A percentile compares a stretch with the other conserved stretches of the same genome.
Conservation (phyloP, 2,113 vertebrate genomes). For the Chloropsis hardwickii region DNA sequence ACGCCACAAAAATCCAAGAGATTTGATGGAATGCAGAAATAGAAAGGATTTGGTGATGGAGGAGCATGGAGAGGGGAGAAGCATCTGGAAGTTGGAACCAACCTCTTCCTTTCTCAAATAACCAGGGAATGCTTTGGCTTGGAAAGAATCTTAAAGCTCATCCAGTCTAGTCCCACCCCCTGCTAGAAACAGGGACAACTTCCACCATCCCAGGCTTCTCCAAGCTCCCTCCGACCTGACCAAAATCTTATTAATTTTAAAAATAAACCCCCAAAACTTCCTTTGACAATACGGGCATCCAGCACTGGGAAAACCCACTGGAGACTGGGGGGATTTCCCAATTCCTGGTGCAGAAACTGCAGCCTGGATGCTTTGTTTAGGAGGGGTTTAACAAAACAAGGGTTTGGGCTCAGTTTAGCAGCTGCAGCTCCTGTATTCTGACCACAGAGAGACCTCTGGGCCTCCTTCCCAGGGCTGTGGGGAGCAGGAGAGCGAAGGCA, state of each 20-base stretch:
- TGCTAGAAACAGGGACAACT: not conserved
- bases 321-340: not conserved
- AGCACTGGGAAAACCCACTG: rapidly evolving
- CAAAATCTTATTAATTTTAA: not conserved
- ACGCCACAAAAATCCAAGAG: rapidly evolving
- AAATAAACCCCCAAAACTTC: rapidly evolving
- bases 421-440: not conserved
- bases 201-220: not conserved
- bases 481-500: not conserved
- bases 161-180: not conserved
- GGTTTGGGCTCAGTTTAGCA: not conserved
- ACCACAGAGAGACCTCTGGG: not conserved
- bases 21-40: not conserved
- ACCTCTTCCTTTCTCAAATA: not conserved
- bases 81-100: not conserved
- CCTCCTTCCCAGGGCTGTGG: not conserved
- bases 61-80: not conserved
- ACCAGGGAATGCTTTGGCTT: not conserved
- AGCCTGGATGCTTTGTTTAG: not conserved
- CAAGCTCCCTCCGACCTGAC: not conserved
- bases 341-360: not conserved
- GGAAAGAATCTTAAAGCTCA: not conserved
- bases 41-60: rapidly evolving
- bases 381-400: not conserved
- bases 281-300: rapidly evolving